phyloP scores from a whole-genome alignment of 2,888 invertebrate genomes.

The Drosophila macrospina region DNA sequence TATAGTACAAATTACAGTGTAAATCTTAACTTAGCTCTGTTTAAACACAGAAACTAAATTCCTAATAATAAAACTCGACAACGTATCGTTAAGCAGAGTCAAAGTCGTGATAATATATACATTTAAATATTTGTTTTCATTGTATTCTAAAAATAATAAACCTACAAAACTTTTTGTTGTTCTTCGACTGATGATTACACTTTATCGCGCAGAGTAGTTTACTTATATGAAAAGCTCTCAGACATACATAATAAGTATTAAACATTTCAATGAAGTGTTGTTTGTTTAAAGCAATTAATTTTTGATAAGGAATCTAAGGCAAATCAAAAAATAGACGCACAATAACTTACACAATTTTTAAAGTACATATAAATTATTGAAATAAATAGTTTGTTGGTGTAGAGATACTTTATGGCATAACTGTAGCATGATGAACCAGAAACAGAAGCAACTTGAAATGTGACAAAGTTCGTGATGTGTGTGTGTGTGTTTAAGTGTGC shows the following conservation, averaged over 20 bases:
- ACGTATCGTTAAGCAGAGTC: slow-evolving; percentile 51
- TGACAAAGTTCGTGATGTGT: slow-evolving; percentile 16
- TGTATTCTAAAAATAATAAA: too few species aligned
- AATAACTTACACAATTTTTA: too few species aligned
- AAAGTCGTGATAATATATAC: slow-evolving; percentile 63
- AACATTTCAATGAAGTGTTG: slow-evolving; percentile 14
- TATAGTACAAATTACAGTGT: slow-evolving; percentile 24
- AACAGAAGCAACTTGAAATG: slow-evolving; percentile 6
- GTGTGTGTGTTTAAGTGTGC: slow-evolving; percentile 1
- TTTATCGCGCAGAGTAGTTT: slow-evolving; percentile 11
- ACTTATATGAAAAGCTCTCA: not conserved
- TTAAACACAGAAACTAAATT: slow-evolving; percentile 36
- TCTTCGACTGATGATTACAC: slow-evolving; percentile 9
- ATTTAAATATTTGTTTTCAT: slow-evolving; percentile 57
- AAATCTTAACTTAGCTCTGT: not conserved
- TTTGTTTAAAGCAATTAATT: slow-evolving; percentile 18
- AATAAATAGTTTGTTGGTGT: too few species aligned
- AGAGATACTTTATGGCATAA: slow-evolving; percentile 19
- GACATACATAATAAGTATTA: slow-evolving; percentile 10
- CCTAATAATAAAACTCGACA: slow-evolving; percentile 45
- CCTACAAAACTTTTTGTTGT: not conserved
- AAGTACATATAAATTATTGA: too few species aligned
- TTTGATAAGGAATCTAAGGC: slow-evolving; percentile 14
- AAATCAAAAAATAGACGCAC: slow-evolving; percentile 11
- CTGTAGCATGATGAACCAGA: slow-evolving; percentile 25